phyloP scores from a whole-genome alignment of 2,797 vertebrate genomes.

The Cyclura pinguis region DNA sequence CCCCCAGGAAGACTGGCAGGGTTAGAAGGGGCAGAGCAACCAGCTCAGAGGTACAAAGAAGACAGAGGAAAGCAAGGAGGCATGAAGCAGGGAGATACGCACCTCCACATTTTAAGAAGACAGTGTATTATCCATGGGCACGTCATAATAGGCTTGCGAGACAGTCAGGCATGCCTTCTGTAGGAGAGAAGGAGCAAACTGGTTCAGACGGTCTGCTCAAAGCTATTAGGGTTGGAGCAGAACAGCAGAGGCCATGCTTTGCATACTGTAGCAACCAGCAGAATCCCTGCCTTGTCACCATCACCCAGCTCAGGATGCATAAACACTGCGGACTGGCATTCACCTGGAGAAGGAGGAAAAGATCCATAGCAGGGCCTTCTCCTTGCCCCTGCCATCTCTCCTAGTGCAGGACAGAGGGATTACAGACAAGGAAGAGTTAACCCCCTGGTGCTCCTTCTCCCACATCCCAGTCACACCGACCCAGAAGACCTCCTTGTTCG shows the following conservation, averaged over 20 bases:
- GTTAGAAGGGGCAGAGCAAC: not conserved
- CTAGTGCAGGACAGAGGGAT: not conserved
- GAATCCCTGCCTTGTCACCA: not conserved
- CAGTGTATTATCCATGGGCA: too few relatives aligned
- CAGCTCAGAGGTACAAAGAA: not conserved
- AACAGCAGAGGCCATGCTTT: too few relatives aligned
- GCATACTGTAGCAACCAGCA: not conserved
- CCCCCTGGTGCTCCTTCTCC: not conserved
- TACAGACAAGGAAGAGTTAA: not conserved
- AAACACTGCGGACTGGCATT: not conserved
- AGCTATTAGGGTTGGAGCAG: too few relatives aligned
- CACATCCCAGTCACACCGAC: not conserved
- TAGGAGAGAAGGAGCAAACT: too few relatives aligned
- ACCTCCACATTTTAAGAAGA: not conserved
- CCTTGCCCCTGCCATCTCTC: not conserved
- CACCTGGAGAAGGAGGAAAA: too few relatives aligned
- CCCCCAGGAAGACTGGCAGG: too few relatives aligned
- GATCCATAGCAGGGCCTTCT: not conserved
- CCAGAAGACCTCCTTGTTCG: too few relatives aligned
- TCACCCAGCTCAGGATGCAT: not conserved
- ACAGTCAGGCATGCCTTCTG: not conserved
- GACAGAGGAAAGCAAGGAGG: not conserved
- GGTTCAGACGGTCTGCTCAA: too few relatives aligned
- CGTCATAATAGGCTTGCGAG: not conserved
- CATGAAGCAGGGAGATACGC: not conserved